Percentiles rank a stretch among this genome's conserved stretches.
Conservation (phyloP, 2,797 vertebrate species). For the Dallia pectoralis region DNA sequence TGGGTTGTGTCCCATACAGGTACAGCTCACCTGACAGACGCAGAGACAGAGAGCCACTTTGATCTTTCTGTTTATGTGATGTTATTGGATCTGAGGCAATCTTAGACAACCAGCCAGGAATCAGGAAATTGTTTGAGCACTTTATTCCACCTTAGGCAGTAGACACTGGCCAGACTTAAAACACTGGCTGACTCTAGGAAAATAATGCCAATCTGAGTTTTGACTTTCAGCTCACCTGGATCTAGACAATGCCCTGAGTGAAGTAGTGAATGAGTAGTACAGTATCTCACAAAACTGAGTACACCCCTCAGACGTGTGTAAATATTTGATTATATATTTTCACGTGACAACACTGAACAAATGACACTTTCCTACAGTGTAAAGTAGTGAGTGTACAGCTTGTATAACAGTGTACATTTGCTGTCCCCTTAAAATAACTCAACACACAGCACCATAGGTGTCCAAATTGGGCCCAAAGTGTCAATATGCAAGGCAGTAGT, state of each 20-base stretch:
- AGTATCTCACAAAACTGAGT: too few species aligned
- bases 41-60: conserved; percentile 66
- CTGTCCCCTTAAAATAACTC: too few species aligned
- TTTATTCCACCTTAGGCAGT: conserved; percentile 70
- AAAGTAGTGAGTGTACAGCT: too few species aligned
- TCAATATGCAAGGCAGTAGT: too few species aligned
- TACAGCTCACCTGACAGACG: conserved; percentile 64
- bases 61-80: conserved; percentile 60
- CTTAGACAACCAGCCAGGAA: conserved; percentile 67
- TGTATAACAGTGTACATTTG: too few species aligned
- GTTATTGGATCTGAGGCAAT: conserved; percentile 42
- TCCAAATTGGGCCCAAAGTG: too few species aligned
- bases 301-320: too few species aligned
- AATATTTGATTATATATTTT: too few species aligned
- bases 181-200: conserved; percentile 61
- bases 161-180: conserved; percentile 51
- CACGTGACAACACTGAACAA: too few species aligned
- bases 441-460: too few species aligned
- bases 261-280: conserved; percentile 56
- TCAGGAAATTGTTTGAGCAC: conserved; percentile 55
- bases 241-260: conserved; percentile 60
- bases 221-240: conserved; percentile 54
- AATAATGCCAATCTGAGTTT: conserved; percentile 64
- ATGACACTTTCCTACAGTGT: too few species aligned
- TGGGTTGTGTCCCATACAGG: conserved; percentile 64